These are phyloP conservation scores for Trematocara unimaculatum DNA, from an alignment of 2,113 vertebrate genomes.

Conservation along the genomic window DNA sequence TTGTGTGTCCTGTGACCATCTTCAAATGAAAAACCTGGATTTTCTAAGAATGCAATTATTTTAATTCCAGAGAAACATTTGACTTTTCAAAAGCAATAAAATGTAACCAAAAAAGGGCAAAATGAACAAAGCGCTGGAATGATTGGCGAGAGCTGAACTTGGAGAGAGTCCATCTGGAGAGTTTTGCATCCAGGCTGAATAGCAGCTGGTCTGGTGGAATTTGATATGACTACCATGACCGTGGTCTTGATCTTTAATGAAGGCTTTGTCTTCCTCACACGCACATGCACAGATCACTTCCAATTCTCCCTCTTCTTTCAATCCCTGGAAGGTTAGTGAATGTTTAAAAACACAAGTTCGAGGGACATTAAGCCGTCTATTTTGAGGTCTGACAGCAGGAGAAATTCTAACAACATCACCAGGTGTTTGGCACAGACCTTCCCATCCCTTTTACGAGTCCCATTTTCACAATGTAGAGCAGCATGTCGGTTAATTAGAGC, in stretches of 20 bases:
- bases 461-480: conserved; percentile 19
- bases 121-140: conserved; percentile 18
- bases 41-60: conserved; percentile 42
- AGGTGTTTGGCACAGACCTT: conserved; percentile 26
- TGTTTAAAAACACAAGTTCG: neutral
- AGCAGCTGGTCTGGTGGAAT: conserved; percentile 32
- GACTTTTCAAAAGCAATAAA: conserved; percentile 60
- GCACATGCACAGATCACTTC: neutral
- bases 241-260: conserved; percentile 5
- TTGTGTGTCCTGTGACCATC: neutral
- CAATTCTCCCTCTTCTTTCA: neutral
- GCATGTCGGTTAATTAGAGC: conserved; percentile 22
- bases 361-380: neutral
- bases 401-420: neutral
- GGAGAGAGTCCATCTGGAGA: neutral
- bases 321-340: neutral
- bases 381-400: neutral
- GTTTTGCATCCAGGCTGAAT: conserved; percentile 17
- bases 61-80: conserved; percentile 30
- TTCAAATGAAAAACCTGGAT: neutral
- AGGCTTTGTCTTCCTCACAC: conserved; percentile 32
- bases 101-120: conserved; percentile 55
- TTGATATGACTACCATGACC: conserved; percentile 38
- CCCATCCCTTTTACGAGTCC: neutral
- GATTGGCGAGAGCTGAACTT: conserved; percentile 25